These are phyloP conservation scores for Onthophagus taurus DNA, from an alignment of 1,140 invertebrate species.

Conservation along the genomic window DNA sequence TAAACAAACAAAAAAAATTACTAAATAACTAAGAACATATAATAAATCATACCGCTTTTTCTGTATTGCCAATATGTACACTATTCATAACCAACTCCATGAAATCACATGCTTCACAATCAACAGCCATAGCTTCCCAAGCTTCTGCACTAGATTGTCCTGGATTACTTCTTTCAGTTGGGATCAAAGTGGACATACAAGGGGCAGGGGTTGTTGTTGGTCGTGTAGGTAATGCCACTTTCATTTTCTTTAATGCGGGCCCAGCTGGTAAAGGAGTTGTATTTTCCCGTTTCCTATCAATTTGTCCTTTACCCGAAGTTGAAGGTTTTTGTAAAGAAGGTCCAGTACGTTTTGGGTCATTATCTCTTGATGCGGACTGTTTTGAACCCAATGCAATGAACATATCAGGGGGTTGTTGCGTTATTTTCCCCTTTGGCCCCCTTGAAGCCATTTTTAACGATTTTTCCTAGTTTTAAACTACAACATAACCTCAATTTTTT, in stretches of 20 bases:
- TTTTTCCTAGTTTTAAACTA: constrained; percentile 36
- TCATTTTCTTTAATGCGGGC: constrained; percentile 46
- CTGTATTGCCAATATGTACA: constrained; percentile 50
- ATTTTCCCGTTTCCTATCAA: constrained; percentile 29
- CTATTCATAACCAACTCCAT: constrained; percentile 48
- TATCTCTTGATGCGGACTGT: constrained; percentile 38
- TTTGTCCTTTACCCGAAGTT: constrained; percentile 29
- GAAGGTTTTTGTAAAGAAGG: constrained; percentile 43
- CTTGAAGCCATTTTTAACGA: constrained; percentile 36
- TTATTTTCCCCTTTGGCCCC: constrained; percentile 52
- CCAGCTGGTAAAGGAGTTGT: constrained; percentile 31
- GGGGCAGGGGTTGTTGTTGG: constrained; percentile 29
- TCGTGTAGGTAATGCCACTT: constrained; percentile 31
- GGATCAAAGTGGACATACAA: constrained; percentile 31
- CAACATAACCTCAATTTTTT: not conserved
- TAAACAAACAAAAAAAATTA: constrained; percentile 26
- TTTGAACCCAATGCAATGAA: constrained; percentile 52
- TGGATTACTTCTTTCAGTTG: constrained; percentile 21
- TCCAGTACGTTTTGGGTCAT: constrained; percentile 45
- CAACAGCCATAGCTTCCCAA: constrained; percentile 48
- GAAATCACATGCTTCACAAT: constrained; percentile 50
- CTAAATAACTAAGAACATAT: constrained; percentile 24
- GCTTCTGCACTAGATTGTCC: constrained; percentile 36
- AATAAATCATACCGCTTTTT: constrained; percentile 48
- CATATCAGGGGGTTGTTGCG: constrained; percentile 51